Evolutionary conservation across 2,113 vertebrate species (phyloP), one percentile per base, ranked within the genome.

Genomic region (Synchiropus splendidus): DNA sequence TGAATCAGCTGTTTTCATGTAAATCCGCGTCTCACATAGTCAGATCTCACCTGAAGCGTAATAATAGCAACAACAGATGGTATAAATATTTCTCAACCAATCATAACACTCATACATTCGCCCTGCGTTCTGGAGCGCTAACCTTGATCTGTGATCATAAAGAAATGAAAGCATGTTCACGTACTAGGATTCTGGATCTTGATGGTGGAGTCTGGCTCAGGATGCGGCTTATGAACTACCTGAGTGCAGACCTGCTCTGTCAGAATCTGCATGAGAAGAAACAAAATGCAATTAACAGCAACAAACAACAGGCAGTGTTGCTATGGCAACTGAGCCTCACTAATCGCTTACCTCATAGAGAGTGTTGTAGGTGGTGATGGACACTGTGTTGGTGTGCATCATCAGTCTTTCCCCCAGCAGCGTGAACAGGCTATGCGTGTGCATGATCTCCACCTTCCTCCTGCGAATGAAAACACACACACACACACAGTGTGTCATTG

Each of bases 151-250:
- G n/a, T n/a, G n/a, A n/a, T n/a, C n/a, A n/a, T n/a, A n/a, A n/a
- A n/a, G n/a, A n/a, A n/a, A n/a, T 27, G 21, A 27, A 27, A 8
- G 21, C 21, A 27, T 4, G 21, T 27, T 27, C 21, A 27, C 95
- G 91, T 79, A 99, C 95, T 99, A 70, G 95, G 95, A 77, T 99
- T 99, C 73, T 99, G 94, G 73, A 99, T 99, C 85, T 99, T 99
- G 80, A 99, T 89, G 4, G 93, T 92, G n/a, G 94, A 96, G 72
- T 99, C 95, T 3, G 95, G 94, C 51, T 99, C 95, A 16, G 92
- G 94, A 57, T 99, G 95, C 0, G 94, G 95, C 68, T 99, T 99
- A 75, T 99, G 95, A 49, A 99, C 93, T 72, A 99, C 95, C 58
- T 99, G 95, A 36, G 95, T 99, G 53, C 95, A 99, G 11, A 99